Evolutionary conservation across 37 sponge, comb jelly and placozoan genomes (phyloP).

Genomic region (Axinella damicornis): DNA sequence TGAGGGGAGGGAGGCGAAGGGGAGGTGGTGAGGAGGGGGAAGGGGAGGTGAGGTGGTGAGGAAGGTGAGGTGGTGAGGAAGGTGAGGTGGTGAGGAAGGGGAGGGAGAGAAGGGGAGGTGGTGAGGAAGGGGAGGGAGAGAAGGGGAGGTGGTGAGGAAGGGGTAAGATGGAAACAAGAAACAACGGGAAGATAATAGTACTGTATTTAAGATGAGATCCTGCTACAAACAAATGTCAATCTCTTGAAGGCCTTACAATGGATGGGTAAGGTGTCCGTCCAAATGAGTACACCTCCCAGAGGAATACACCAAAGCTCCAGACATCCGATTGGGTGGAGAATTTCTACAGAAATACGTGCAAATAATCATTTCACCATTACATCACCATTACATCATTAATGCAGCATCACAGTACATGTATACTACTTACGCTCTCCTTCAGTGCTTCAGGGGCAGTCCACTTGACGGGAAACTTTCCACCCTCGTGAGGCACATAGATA

Average conservation of each 20-base stretch:
- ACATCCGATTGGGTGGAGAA: slow-evolving; percentile 89
- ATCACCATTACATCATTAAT: neutral
- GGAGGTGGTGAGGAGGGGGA: too few relatives aligned
- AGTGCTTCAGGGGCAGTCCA: slow-evolving; percentile 93
- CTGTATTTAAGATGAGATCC: too few relatives aligned
- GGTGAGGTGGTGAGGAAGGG: too few relatives aligned
- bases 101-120: neutral
- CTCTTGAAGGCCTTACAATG: slow-evolving; percentile 65
- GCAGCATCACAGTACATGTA: neutral
- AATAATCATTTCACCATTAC: neutral
- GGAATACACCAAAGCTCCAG: slow-evolving; percentile 90
- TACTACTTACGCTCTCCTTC: slow-evolving; percentile 74
- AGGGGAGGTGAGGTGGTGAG: too few relatives aligned
- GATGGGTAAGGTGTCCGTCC: slow-evolving; percentile 90
- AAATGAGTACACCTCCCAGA: slow-evolving; percentile 92
- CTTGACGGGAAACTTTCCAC: slow-evolving; percentile 86
- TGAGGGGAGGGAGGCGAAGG: neutral
- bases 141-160: neutral
- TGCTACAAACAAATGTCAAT: neutral
- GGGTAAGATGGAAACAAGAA: neutral
- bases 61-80: too few relatives aligned
- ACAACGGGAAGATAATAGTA: too few relatives aligned
- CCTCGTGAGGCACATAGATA: slow-evolving; percentile 78
- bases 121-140: neutral
- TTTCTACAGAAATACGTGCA: slow-evolving; percentile 56